These are phyloP conservation scores for Nycticebus coucang DNA, from an alignment of 2,113 vertebrate genomes.

Conservation along the genomic window DNA sequence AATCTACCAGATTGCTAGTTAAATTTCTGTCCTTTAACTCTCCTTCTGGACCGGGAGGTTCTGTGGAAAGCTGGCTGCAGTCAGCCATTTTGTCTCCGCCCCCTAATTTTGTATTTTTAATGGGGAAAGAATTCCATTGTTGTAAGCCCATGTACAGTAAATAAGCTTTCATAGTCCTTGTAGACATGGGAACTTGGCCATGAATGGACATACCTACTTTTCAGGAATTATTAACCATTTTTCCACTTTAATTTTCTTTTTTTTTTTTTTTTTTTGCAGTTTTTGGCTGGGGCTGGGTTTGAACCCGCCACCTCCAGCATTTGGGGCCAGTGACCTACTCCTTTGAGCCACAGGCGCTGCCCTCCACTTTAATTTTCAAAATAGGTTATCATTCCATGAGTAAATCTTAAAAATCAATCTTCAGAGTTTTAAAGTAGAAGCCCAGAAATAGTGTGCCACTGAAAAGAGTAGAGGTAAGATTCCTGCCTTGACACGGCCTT, in stretches of 20 bases:
- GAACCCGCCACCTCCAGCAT: too few species aligned
- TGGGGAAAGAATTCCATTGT: not conserved
- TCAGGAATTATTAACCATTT: not conserved
- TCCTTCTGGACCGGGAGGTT: too few species aligned
- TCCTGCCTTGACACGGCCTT: not conserved
- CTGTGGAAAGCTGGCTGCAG: too few species aligned
- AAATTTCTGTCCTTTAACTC: too few species aligned
- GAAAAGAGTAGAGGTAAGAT: not conserved
- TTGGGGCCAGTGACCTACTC: too few species aligned
- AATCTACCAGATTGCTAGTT: too few species aligned
- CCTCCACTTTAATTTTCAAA: slow-evolving; percentile 45
- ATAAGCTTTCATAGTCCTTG: not conserved
- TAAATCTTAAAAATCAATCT: not conserved
- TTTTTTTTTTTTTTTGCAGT: too few species aligned
- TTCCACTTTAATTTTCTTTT: slow-evolving; percentile 31
- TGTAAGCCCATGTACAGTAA: not conserved
- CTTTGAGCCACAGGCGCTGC: too few species aligned
- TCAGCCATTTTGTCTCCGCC: too few species aligned
- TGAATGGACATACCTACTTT: not conserved
- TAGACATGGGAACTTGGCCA: not conserved
- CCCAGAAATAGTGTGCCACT: not conserved
- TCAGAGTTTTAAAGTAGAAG: not conserved
- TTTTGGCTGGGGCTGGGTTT: too few species aligned
- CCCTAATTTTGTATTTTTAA: not conserved
- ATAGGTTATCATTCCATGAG: not conserved